Base-by-base conservation (phyloP, 1,140 invertebrate species). In the Streblospio benedicti region DNA sequence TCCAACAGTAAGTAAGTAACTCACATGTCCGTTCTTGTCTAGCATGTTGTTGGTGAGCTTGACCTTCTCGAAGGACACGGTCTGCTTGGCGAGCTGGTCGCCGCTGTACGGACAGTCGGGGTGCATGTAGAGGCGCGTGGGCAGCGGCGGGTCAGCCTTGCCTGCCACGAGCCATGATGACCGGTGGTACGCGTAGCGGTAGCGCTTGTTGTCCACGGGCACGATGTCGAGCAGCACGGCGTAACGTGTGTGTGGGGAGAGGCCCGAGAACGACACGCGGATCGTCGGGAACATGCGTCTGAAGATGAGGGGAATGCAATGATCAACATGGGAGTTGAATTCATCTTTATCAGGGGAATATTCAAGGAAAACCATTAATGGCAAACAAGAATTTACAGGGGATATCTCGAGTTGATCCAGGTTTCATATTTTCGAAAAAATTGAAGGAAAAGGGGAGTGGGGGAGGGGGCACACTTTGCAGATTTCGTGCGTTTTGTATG, bases 21-120 rank as follows among this genome's bases (percentile, higher is more conserved):
- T 85, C 82, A 98, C 95, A 84, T 98, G 93, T 79, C 93, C 93
- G 73, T 92, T 90, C 79, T 94, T 96, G 79, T 98, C 94, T 87
- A 96, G 91, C 79, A 97, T 93, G 81, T 98, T 98, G 80, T 99
- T 98, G 74, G 95, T 99, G 65, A 99, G 85, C 80, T 99, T 99
- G 73, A 97, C 90, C 81, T 99, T 99, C 82, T 98, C 96, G 80
- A 98, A 99, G 66, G 93, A 95, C 69, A 99, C 91, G 69, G 97
- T 91, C 81, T 98, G 94, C 80, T 96, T 96, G 66, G 87, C 81
- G 33, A 97, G 83, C 77, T 96, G 93, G 74, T 98, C 93, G 35
- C 92, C 93, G 62, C 87, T 91, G 80, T 93, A 97, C 45, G 96
- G 95, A 51, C 91, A 93, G 79, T 99, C 96, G 4, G 95, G 95